These are phyloP conservation scores for Atethmia centrago DNA, from an alignment of 2,888 invertebrate species.

Conservation along the genomic window DNA sequence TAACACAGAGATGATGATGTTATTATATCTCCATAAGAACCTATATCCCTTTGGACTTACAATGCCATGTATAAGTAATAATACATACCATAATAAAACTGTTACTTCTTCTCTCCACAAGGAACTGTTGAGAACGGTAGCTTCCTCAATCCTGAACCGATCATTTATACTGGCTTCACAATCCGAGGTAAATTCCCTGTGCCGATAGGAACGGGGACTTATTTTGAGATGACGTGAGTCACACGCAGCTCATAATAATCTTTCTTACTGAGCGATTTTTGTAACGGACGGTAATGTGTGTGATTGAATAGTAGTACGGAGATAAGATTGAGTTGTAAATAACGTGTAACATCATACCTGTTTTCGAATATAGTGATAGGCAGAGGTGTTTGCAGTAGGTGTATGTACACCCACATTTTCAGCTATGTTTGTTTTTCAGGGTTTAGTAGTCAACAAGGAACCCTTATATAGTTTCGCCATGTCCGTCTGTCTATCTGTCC, in stretches of 20 bases:
- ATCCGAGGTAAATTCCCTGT: constrained; percentile 54
- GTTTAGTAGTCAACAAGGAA: too few species aligned
- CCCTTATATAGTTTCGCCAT: too few species aligned
- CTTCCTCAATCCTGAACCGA: background rate
- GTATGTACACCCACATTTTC: too few species aligned
- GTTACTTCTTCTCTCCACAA: constrained; percentile 15
- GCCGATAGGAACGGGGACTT: constrained; percentile 18
- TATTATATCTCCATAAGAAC: too few species aligned
- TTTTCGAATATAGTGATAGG: background rate
- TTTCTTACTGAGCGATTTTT: background rate
- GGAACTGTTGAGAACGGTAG: constrained; percentile 41
- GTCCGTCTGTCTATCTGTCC: too few species aligned
- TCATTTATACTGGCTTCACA: constrained; percentile 46
- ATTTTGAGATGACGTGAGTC: constrained; percentile 12
- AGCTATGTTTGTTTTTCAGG: too few species aligned
- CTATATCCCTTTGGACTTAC: too few species aligned
- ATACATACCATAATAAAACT: constrained; percentile 15
- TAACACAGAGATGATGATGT: too few species aligned
- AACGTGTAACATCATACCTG: background rate
- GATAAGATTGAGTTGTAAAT: constrained; percentile 11
- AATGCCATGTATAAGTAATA: too few species aligned
- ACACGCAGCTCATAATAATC: background rate
- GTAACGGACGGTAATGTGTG: background rate
- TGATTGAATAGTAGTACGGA: background rate
- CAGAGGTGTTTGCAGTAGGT: too few species aligned